Base-by-base conservation (phyloP, 2,888 invertebrate genomes). In the Argynnis bischoffii region DNA sequence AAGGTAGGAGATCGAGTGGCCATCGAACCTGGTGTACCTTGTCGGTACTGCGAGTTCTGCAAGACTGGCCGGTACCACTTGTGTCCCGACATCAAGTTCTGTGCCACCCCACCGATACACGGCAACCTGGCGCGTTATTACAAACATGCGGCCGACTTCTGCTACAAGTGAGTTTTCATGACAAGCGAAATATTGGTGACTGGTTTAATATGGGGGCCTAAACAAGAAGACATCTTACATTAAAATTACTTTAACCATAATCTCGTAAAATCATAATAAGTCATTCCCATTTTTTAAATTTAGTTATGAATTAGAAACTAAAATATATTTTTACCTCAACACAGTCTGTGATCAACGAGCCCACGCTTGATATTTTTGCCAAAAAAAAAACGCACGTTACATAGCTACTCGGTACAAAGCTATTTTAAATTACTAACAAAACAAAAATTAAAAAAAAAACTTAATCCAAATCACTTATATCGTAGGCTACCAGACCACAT, bases 51-150 rank as follows among this genome's bases (percentile, higher is more conserved):
- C 85, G 93, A 94, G 55, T 96, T 94, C 84, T 99, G 99, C 91
- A 98, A 97, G 89, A 93, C 90, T 0, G 99, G 99, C 53, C 93
- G 94, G 69, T 99, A 99, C 90, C 98, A 99, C 89, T 94, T 99
- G 55, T 99, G 99, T 76, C 94, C 94, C 0, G 96, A 97, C 65
- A 96, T 99, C 86, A 81, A 93, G 65, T 99, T 99, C 92, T 98
- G 98, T 87, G 99, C 99, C n/a, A 99, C 99, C 0, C 99, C 99
- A 1, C 99, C 99, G 0, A 90, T 94, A 64, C 95, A 99, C 92
- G 99, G 99, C 65, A 98, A 97, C 85, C 94, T 99, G 35, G 94
- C 95, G 57, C 94, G 96, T 78, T 99, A 95, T 86, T 98, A 98
- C 88, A 95, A 95, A 54, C 99, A 99, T 81, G 96, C 97, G 6